phyloP scores from a whole-genome alignment of 2,113 vertebrate species.

The Leiothrix lutea region DNA sequence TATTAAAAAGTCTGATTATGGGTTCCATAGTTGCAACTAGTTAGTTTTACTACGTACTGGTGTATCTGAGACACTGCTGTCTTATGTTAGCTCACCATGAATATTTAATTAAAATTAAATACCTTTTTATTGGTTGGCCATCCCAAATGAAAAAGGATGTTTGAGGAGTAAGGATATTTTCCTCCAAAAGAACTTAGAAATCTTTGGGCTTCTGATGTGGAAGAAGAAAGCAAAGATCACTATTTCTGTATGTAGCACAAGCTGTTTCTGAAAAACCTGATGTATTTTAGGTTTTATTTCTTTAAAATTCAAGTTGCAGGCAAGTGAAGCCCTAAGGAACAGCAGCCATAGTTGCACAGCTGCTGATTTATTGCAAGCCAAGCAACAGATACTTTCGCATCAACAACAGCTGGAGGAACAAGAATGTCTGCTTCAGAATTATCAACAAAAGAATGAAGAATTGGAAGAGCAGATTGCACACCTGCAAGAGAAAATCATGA shows the following conservation, averaged over 20 bases:
- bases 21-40: not conserved
- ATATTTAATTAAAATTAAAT: not conserved
- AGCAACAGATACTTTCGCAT: conserved; percentile 85
- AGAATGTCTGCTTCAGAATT: conserved; percentile 72
- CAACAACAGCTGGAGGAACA: conserved; percentile 89
- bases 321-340: conserved; percentile 89
- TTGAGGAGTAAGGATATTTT: not conserved
- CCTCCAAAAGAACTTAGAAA: not conserved
- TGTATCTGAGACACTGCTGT: not conserved
- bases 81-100: not conserved
- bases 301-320: conserved; percentile 84
- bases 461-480: conserved; percentile 70
- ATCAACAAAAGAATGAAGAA: conserved; percentile 77
- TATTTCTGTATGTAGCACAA: not conserved
- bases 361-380: conserved; percentile 89
- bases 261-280: not conserved
- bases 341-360: conserved; percentile 90
- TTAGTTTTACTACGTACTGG: not conserved
- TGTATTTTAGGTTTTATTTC: not conserved
- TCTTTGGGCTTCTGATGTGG: not conserved
- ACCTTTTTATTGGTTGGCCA: not conserved
- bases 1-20: not conserved
- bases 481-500: conserved; percentile 77
- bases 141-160: not conserved
- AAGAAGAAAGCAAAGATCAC: not conserved